Evolutionary conservation across 2,888 invertebrate genomes (phyloP).

Genomic region (Pachymerium ferrugineum): DNA sequence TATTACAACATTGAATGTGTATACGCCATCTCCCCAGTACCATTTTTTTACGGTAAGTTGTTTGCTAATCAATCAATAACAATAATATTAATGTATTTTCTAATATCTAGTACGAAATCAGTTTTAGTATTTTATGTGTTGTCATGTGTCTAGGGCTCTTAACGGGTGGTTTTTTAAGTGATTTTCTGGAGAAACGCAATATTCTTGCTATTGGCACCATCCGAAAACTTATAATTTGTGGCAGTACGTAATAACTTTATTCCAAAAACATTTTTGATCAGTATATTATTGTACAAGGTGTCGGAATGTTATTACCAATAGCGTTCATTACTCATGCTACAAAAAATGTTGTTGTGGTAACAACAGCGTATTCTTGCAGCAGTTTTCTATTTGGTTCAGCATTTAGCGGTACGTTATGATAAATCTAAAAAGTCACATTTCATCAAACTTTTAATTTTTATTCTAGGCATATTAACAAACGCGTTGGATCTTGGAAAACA

Average conservation of each 20-base stretch:
- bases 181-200: background rate
- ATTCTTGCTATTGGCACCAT: background rate
- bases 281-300: background rate
- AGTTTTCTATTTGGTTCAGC: constrained; percentile 5
- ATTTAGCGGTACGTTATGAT: background rate
- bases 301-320: constrained; percentile 4
- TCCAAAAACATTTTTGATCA: background rate
- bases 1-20: background rate
- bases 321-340: background rate
- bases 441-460: background rate
- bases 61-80: background rate
- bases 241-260: background rate
- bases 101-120: background rate
- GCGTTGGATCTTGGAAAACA: constrained; percentile 4
- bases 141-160: background rate
- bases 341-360: background rate
- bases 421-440: background rate
- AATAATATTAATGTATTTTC: background rate
- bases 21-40: background rate
- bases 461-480: background rate
- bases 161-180: background rate
- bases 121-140: background rate
- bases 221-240: background rate
- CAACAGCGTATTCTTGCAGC: background rate
- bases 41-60: constrained; percentile 3